Base-by-base conservation (phyloP, 35 echinoderm and acorn worm species). In the Apostichopus californicus region DNA sequence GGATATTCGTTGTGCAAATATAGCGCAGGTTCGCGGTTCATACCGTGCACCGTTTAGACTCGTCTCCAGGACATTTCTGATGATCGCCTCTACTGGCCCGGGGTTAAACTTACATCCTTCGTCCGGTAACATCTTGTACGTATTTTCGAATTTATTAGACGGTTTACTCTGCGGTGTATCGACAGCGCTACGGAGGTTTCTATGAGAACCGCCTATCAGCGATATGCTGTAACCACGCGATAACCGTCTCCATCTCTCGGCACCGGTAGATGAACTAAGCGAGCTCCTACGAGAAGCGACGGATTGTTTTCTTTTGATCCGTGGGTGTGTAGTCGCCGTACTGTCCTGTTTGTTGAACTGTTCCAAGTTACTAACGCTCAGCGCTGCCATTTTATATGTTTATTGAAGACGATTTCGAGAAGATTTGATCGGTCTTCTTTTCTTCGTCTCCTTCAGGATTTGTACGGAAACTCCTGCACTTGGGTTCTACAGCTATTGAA, bases 121-220 rank as follows among this genome's bases (percentile, higher is more conserved):
- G 13, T 98, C 97, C 22, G 97, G 97, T 17, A 78, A 56, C 95
- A 98, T 96, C 83, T 94, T 94, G 95, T 91, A 98, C 10, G 97
- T 98, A 83, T 98, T 98, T 79, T 98, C 97, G 65, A 89, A 93
- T 55, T 93, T 91, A 75, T 92, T 60, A 5, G 80, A 25, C 1
- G 93, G 93, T 78, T 98, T 98, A 57, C 77, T 80, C 46, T 90
- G 86, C 54, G 78, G 92, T 52, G 94, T 95, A 5, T 93, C 92
- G 55, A 83, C 64, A 8, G 94, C 86, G 78, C 88, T 80, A 1
- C 86, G 89, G 23, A 91, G 52, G 24, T 83, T 72, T 54, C 87
- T 17, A 21, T 92, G 75, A 3, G 86, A 73, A 22, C 86, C 88
- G 28, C 68, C 90, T 10, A 86, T 77, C 53, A 80, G 55, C 21